Base-by-base conservation (phyloP, 2,113 vertebrate species). In the Eulemur macaco region DNA sequence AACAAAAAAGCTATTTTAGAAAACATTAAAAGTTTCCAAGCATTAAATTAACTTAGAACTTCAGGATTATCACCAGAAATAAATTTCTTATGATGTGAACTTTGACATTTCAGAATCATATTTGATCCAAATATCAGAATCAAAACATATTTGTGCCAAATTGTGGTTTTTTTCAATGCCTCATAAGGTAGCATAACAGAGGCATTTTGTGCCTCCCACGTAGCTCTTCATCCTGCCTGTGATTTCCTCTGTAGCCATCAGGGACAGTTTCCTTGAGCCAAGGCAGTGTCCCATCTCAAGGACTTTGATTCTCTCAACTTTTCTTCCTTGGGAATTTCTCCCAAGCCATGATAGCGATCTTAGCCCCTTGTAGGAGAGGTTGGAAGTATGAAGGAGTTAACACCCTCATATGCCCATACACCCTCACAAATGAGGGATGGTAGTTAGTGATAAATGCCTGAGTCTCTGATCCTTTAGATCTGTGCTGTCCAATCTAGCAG, bases 21-120 rank as follows among this genome's bases (percentile, higher is more conserved):
- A 96, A 96, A 90, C 25, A 78, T 39, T 93, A 87, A 80, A 93
- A 74, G 17, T 96, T 96, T 80, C 82, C 87, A 96, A 84, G 37
- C 39, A 88, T 31, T 95, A 80, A 52, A 78, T 93, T 50, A 87
- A 66, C 37, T 95, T 69, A 86, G 11, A 91, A 85, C 58, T 56
- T 94, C 60, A 88, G 14, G 74, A 80, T 94, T 95, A 83, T 71
- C 88, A 56, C 23, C 47, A 84, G 21, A 86, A 63, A 86, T 74
- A 87, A 78, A 77, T 96, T 64, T 90, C 64, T 80, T 92, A 50
- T 52, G n/a, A 81, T 2, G 0, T 81, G 25, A 95, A 76, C 39
- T 92, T 63, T 68, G 52, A 82, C 58, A 82, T 58, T 60, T 76
- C 21, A 78, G 23, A 91, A 93, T 84, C 63, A 63, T 80, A 63